These are phyloP conservation scores for Ips nitidus DNA, from an alignment of 1,140 invertebrate genomes.

Conservation along the genomic window DNA sequence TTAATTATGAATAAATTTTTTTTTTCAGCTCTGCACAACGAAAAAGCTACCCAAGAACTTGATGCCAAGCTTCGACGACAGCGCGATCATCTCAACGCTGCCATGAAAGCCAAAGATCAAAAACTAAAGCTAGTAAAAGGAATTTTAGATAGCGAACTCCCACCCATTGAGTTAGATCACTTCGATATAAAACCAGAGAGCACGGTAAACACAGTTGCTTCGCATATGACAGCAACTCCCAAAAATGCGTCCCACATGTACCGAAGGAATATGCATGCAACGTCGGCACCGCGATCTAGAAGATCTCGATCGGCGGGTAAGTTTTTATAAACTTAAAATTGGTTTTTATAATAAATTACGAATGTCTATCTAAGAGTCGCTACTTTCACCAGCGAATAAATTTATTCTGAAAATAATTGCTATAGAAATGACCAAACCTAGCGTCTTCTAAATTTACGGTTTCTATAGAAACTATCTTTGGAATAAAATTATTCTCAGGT, in stretches of 20 bases:
- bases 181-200: conserved; percentile 7
- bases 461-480: too few relatives aligned
- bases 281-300: conserved; percentile 12
- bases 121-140: conserved; percentile 57
- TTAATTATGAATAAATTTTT: too few relatives aligned
- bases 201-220: conserved; percentile 8
- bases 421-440: too few relatives aligned
- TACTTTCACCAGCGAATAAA: too few relatives aligned
- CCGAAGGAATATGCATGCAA: conserved; percentile 15
- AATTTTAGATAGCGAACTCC: conserved; percentile 54
- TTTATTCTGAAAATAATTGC: too few relatives aligned
- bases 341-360: conserved; percentile 2
- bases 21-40: conserved; percentile 62
- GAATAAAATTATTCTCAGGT: too few relatives aligned
- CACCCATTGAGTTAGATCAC: conserved; percentile 29
- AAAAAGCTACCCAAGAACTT: conserved; percentile 66
- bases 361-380: neutral
- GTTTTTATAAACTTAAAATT: neutral
- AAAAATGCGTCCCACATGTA: conserved; percentile 18
- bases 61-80: conserved; percentile 67
- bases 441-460: too few relatives aligned
- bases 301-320: conserved; percentile 37
- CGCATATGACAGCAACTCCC: conserved; percentile 19
- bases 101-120: conserved; percentile 57
- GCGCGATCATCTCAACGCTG: conserved; percentile 62